phyloP scores from a whole-genome alignment of 2,113 vertebrate genomes.

The Clarias gariepinus region DNA sequence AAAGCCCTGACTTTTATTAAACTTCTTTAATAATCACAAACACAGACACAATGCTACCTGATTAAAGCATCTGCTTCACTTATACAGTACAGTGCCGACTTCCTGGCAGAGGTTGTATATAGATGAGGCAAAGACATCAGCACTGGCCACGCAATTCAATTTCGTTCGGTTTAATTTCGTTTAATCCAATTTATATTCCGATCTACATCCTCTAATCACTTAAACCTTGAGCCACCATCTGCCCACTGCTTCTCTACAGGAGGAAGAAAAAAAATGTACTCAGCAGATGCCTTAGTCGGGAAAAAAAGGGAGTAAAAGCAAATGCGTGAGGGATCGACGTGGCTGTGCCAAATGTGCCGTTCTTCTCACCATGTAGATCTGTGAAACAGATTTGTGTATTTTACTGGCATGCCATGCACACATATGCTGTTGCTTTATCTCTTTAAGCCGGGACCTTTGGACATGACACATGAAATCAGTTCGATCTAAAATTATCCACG shows the following conservation, averaged over 20 bases:
- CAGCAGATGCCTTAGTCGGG: slow-evolving; percentile 87
- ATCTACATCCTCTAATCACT: slow-evolving; percentile 97
- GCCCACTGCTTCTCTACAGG: slow-evolving; percentile 79
- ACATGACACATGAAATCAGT: background rate
- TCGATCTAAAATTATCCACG: background rate
- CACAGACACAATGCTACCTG: slow-evolving; percentile 93
- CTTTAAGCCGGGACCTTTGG: background rate
- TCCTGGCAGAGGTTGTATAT: slow-evolving; percentile 77
- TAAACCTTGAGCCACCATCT: slow-evolving; percentile 97
- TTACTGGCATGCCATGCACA: background rate
- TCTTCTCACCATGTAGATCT: slow-evolving; percentile 1
- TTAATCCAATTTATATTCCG: slow-evolving; percentile 99
- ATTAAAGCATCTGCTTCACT: slow-evolving; percentile 91
- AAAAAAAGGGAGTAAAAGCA: slow-evolving; percentile 9
- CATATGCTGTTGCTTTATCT: background rate
- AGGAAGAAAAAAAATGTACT: slow-evolving; percentile 74
- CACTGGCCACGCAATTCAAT: slow-evolving; percentile 91
- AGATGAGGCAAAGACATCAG: slow-evolving; percentile 70
- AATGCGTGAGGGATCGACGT: slow-evolving; percentile 54
- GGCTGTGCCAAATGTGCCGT: background rate
- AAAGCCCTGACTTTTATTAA: background rate
- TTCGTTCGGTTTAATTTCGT: slow-evolving; percentile 98
- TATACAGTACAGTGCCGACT: slow-evolving; percentile 88
- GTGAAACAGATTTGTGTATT: background rate
- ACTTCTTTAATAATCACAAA: slow-evolving; percentile 90